Evolutionary conservation across 2,888 invertebrate genomes (phyloP).

Genomic region (Rhingia rostrata): DNA sequence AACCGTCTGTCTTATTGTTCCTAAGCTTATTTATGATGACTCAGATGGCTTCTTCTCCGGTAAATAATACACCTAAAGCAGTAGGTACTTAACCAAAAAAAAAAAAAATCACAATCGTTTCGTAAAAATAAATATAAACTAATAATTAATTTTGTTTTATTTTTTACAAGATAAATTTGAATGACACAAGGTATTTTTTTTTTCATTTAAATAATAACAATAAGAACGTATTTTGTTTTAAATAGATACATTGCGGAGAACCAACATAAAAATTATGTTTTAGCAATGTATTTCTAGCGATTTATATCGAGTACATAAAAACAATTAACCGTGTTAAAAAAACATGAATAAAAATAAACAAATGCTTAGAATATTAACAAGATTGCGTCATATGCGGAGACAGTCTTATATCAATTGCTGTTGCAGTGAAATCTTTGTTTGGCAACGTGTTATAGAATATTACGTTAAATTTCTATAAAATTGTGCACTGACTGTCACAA

Average conservation of each 20-base stretch:
- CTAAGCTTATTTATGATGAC: too few species aligned
- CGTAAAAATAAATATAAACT: too few species aligned
- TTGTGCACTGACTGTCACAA: slow-evolving; percentile 10
- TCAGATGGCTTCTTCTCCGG: too few species aligned
- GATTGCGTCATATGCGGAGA: not conserved
- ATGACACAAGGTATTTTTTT: slow-evolving; percentile 6
- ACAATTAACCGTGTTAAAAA: slow-evolving; percentile 1
- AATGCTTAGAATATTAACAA: slow-evolving; percentile 3
- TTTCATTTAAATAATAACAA: slow-evolving; percentile 23
- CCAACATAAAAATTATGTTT: not conserved
- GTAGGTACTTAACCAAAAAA: too few species aligned
- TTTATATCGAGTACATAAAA: not conserved
- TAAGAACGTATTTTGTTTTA: slow-evolving; percentile 14
- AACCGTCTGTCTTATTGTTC: too few species aligned
- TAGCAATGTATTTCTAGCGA: not conserved
- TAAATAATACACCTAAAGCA: too few species aligned
- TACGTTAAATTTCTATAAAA: slow-evolving; percentile 4
- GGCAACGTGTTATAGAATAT: slow-evolving; percentile 20
- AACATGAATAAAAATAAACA: slow-evolving; percentile 2
- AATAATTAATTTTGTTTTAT: slow-evolving; percentile 4
- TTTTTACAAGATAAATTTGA: slow-evolving; percentile 1
- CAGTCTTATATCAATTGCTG: slow-evolving; percentile 25
- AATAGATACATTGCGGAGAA: slow-evolving; percentile 4
- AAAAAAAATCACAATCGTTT: too few species aligned
- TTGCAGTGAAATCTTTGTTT: slow-evolving; percentile 22